These are phyloP conservation scores for Platichthys stellatus DNA, from an alignment of 2,113 vertebrate species.

Conservation along the genomic window DNA sequence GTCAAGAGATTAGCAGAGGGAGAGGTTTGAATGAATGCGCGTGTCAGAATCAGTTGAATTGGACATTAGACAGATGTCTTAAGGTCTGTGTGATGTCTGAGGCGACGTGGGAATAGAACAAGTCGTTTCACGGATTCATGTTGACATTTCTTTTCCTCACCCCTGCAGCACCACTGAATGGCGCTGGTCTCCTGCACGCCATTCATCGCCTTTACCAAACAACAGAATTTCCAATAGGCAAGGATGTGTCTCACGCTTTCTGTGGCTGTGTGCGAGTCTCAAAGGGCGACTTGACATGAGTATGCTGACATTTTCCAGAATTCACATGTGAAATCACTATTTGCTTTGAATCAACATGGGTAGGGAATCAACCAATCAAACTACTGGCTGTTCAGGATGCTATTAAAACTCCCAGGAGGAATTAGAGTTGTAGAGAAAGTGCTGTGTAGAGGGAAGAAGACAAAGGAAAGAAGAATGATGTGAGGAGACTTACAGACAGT, in stretches of 20 bases:
- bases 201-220: background rate
- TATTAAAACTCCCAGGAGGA: too few relatives aligned
- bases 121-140: background rate
- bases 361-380: background rate
- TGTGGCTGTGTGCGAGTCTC: background rate
- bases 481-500: constrained; percentile 72
- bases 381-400: too few relatives aligned
- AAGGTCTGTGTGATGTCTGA: background rate
- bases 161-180: background rate
- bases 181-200: background rate
- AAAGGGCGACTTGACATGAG: background rate
- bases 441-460: background rate
- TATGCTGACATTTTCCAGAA: background rate
- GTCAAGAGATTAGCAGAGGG: background rate
- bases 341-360: background rate
- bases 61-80: background rate
- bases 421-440: too few relatives aligned
- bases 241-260: background rate
- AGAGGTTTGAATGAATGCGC: background rate
- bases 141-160: background rate
- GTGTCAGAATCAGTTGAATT: background rate
- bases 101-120: background rate
- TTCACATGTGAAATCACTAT: background rate
- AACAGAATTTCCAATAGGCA: too few relatives aligned
- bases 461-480: background rate